These are phyloP conservation scores for Podabrus alpinus DNA, from an alignment of 2,888 invertebrate species.

Conservation along the genomic window DNA sequence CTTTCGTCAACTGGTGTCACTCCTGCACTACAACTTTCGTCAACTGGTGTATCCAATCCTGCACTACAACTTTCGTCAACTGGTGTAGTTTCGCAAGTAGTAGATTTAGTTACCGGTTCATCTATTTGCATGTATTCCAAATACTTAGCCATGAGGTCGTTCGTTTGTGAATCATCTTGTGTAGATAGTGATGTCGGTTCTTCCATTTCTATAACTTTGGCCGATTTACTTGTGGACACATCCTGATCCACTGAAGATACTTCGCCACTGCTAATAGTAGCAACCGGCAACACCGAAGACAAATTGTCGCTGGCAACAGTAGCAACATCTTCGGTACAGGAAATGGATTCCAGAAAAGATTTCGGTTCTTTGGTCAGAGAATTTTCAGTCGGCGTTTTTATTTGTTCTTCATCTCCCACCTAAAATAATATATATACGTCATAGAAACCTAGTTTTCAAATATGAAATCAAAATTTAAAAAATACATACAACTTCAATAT, in stretches of 20 bases:
- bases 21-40: background rate
- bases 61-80: background rate
- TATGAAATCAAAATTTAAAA: background rate
- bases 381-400: background rate
- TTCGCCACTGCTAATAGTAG: too few relatives aligned
- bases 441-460: background rate
- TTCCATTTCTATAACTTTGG: background rate
- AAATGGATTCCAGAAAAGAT: background rate
- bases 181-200: background rate
- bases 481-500: conserved; percentile 10
- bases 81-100: background rate
- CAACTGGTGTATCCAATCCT: background rate
- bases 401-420: background rate
- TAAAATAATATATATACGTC: background rate
- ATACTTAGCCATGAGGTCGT: background rate
- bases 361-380: background rate
- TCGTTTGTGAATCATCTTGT: background rate
- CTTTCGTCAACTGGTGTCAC: background rate
- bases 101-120: background rate
- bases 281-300: too few relatives aligned
- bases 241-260: background rate
- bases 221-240: background rate
- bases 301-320: background rate
- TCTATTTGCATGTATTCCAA: background rate
- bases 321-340: background rate